Evolutionary conservation across 2,113 vertebrate genomes (phyloP).

Genomic region (zebrafish (Danio rerio)): GRCz12tu NC_133178.1:32520001-32520500

Average conservation of each 20-base stretch:
- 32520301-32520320: conserved; percentile 18
- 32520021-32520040: background rate
- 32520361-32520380: conserved; percentile 23
- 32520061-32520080: background rate
- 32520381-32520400: conserved; percentile 26
- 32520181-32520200: conserved; percentile 39
- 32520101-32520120: conserved; percentile 14
- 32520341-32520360: conserved; percentile 32
- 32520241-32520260: background rate
- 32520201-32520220: conserved; percentile 4
- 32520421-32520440: conserved; percentile 20
- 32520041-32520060: no score
- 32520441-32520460: conserved; percentile 10
- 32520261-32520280: conserved; percentile 27
- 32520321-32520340: conserved; percentile 39
- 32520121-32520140: background rate
- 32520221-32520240: background rate
- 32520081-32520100: background rate
- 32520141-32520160: conserved; percentile 29
- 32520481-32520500: conserved; percentile 8
- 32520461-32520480: background rate
- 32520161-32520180: conserved; percentile 39
- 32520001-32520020: background rate
- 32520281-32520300: conserved; percentile 6
- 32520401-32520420: conserved; percentile 25